Conservation (phyloP, 2,888 invertebrate species). For the Opisthograptis luteolata region DNA sequence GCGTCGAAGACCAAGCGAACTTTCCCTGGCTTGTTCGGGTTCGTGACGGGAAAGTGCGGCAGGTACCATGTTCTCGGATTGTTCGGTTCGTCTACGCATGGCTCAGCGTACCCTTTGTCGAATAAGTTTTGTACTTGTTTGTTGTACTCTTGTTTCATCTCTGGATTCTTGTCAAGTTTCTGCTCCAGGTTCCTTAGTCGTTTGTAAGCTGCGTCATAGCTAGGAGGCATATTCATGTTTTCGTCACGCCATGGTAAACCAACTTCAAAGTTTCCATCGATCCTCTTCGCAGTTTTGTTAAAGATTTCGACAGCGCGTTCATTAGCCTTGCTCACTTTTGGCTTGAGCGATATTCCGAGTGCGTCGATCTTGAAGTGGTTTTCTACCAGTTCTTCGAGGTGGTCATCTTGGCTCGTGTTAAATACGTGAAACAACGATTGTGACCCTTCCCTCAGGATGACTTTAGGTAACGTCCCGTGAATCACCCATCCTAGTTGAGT, state of each 20-base stretch:
- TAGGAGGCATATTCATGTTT: too few relatives aligned
- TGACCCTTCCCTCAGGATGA: background rate
- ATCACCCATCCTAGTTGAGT: slow-evolving; percentile 10
- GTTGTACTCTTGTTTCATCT: too few relatives aligned
- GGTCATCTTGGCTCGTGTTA: background rate
- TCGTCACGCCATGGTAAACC: too few relatives aligned
- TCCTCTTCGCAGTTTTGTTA: too few relatives aligned
- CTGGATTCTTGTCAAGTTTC: too few relatives aligned
- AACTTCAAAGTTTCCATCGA: too few relatives aligned
- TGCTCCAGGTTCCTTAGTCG: too few relatives aligned
- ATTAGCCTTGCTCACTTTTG: background rate
- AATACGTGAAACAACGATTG: background rate
- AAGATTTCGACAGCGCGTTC: background rate
- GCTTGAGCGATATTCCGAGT: background rate
- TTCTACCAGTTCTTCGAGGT: background rate
- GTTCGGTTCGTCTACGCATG: background rate
- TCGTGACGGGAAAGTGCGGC: slow-evolving; percentile 6
- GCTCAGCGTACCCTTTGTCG: too few relatives aligned
- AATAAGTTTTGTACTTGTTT: too few relatives aligned
- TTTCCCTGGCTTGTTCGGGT: slow-evolving; percentile 6
- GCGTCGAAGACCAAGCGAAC: background rate
- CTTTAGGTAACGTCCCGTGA: slow-evolving; percentile 3
- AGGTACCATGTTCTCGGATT: background rate
- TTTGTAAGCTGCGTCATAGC: too few relatives aligned
- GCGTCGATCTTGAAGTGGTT: background rate